Base-by-base conservation (phyloP, 2,113 vertebrate species). In the Pomatorhinus ruficollis region DNA sequence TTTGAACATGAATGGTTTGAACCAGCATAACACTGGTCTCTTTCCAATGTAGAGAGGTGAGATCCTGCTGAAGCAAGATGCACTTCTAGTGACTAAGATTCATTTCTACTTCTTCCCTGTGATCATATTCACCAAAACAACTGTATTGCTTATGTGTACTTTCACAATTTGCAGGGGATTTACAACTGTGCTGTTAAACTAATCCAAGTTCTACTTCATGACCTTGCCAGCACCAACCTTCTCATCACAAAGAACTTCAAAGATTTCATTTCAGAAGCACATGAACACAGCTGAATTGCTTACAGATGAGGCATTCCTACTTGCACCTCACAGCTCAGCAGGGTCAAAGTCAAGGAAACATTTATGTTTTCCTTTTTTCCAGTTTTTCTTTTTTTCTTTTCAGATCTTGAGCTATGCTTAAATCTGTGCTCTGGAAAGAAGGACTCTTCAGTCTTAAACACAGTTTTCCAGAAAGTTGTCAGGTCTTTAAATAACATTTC, bases 61-160 rank as follows among this genome's bases (percentile, higher is more conserved):
- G 17, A 37, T 24, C 4, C 27, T 59, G 24, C 18, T 80, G 39
- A 60, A 65, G 21, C 4, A 42, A 23, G 5, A 47, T 27, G 10
- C 19, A 31, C 19, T 77, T 88, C 9, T 21, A 40, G 2, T 28
- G 7, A 6, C 31, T 31, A 19, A 47, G 19, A 52, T n/a, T 71
- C 0, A 0, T 71, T 87, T 45, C 12, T 71, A 18, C n/a, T 61
- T 80, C 37, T 74, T 74, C 6, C 12, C 22, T 0, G 0, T n/a
- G 30, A 42, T 12, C 20, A 31, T 24, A 37, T 63, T 61, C 6
- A 45, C 10, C 31, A 63, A 23, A 61, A 27, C 23, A 52, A 8
- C 18, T 23, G 10, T 47, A n/a, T 16, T 78, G 24, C 20, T 15
- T 24, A 17, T 8, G 22, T 18, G 12, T 33, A 33, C 17, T 60